Conservation (phyloP, 92 coral and sea anemone species). For the Chrysogorgia sp. region DNA sequence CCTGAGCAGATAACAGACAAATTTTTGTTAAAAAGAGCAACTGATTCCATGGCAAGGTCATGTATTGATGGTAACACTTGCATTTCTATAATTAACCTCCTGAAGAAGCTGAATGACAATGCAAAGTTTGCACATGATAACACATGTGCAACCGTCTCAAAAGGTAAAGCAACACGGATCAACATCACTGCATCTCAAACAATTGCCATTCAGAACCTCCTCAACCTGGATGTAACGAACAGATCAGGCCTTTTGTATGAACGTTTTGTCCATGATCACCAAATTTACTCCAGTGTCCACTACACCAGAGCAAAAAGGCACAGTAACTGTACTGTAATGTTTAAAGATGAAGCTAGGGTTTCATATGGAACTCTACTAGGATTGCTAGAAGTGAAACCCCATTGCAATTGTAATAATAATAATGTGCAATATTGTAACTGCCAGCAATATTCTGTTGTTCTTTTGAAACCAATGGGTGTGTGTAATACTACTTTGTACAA, state of each 20-base stretch:
- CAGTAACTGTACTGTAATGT: background rate
- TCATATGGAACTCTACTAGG: background rate
- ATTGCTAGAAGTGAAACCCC: background rate
- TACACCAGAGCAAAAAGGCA: background rate
- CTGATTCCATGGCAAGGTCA: background rate
- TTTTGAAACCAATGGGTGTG: too few relatives aligned
- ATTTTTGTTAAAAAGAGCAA: background rate
- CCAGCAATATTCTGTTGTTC: background rate
- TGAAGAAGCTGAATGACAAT: background rate
- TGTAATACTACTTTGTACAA: too few relatives aligned
- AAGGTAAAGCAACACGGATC: background rate
- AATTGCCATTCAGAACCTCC: background rate
- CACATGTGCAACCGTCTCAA: background rate
- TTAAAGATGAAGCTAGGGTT: background rate
- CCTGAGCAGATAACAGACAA: conserved; percentile 15
- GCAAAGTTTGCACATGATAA: background rate
- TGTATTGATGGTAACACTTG: background rate
- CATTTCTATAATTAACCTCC: background rate
- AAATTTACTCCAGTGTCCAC: background rate
- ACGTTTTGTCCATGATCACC: background rate
- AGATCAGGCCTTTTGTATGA: background rate
- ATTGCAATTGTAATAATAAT: background rate
- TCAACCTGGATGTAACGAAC: background rate
- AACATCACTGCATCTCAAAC: background rate
- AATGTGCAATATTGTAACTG: background rate